Evolutionary conservation across 2,888 invertebrate species (phyloP).

Genomic region (Anaspis maculata): DNA sequence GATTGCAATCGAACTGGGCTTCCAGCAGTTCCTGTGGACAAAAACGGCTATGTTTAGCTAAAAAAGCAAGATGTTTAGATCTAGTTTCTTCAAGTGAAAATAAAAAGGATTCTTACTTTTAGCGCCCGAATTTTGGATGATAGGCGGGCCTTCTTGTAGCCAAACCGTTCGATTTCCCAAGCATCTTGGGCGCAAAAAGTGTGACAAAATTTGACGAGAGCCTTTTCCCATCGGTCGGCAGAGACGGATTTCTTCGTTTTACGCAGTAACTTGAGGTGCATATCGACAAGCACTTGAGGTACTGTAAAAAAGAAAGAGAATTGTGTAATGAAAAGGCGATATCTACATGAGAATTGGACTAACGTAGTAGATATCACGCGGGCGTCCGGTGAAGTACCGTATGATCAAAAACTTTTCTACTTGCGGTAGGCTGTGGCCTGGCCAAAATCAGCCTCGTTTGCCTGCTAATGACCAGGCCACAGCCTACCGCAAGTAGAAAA

Average conservation of each 20-base stretch:
- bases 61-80: no score
- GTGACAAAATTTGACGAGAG: constrained; percentile 84
- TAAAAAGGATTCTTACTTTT: constrained; percentile 58
- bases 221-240: constrained; percentile 84
- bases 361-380: no score
- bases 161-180: constrained; percentile 93
- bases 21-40: constrained; percentile 83
- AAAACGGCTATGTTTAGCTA: no score
- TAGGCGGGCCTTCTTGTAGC: constrained; percentile 85
- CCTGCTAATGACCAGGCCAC: no score
- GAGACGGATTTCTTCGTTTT: constrained; percentile 75
- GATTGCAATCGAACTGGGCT: constrained; percentile 89
- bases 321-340: no score
- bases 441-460: no score
- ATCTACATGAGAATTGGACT: no score
- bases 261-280: constrained; percentile 83
- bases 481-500: no score
- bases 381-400: no score
- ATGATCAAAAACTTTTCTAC: no score
- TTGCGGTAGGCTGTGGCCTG: no score
- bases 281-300: constrained; percentile 69
- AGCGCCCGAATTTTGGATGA: constrained; percentile 82
- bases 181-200: constrained; percentile 85
- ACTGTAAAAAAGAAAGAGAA: constrained; percentile 69
- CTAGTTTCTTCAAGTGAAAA: no score